Conservation (phyloP, 2,888 invertebrate genomes). For the Lobophora halterata region DNA sequence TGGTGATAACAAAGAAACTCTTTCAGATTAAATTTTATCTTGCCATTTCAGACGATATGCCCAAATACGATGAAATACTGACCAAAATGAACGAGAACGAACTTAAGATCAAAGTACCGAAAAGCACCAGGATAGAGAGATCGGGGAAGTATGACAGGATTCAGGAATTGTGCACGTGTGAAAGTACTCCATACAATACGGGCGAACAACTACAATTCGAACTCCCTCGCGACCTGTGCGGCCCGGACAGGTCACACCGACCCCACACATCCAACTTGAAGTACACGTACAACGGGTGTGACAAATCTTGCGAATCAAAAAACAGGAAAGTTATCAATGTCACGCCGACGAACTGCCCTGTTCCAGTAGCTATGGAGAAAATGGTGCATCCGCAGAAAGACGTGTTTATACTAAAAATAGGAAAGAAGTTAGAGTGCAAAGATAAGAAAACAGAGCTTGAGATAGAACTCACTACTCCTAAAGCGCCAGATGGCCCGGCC, state of each 20-base stretch:
- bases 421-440: conserved; percentile 69
- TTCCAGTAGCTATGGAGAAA: conserved; percentile 66
- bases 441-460: conserved; percentile 73
- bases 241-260: conserved; percentile 46
- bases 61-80: conserved; percentile 68
- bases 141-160: conserved; percentile 63
- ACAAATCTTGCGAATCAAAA: conserved; percentile 47
- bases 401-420: conserved; percentile 72
- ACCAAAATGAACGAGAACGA: conserved; percentile 72
- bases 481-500: conserved; percentile 46
- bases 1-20: neutral
- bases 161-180: conserved; percentile 66
- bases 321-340: conserved; percentile 59
- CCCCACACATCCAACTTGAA: conserved; percentile 60
- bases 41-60: conserved; percentile 43
- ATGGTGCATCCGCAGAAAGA: conserved; percentile 60
- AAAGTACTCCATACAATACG: conserved; percentile 57
- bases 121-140: conserved; percentile 60
- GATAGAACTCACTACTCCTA: conserved; percentile 71
- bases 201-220: conserved; percentile 73
- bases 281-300: conserved; percentile 57
- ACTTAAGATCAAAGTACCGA: conserved; percentile 70
- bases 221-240: conserved; percentile 52
- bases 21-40: neutral
- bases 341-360: conserved; percentile 66